Percentiles rank a stretch among this genome's conserved stretches.
Evolutionary conservation across 2,797 vertebrate genomes (phyloP).

Genomic region (Cetoscarus ocellatus): DNA sequence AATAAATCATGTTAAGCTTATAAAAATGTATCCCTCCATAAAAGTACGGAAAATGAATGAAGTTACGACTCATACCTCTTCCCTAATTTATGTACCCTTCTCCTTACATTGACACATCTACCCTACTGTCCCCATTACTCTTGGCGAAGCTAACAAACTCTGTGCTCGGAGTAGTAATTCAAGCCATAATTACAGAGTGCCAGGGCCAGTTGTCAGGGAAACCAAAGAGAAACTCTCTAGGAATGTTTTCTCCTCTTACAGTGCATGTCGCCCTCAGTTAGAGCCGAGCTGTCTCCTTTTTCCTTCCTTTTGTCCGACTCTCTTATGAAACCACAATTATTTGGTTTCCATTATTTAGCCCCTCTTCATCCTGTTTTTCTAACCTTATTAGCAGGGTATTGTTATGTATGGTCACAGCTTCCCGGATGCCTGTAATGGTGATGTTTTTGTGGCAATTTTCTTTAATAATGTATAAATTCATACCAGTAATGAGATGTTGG

Average conservation of each 20-base stretch:
- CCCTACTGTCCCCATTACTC: slow-evolving; percentile 45
- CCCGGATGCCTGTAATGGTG: too few relatives aligned
- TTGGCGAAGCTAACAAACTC: slow-evolving; percentile 59
- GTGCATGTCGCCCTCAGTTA: slow-evolving; percentile 46
- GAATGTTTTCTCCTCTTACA: slow-evolving; percentile 73
- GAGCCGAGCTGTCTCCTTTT: slow-evolving; percentile 28
- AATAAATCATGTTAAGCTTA: background rate
- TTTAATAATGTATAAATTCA: too few relatives aligned
- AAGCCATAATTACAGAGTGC: slow-evolving; percentile 79
- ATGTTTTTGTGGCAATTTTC: too few relatives aligned
- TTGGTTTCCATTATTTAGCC: slow-evolving; percentile 17
- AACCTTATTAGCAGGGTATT: background rate
- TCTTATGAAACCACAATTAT: slow-evolving; percentile 19
- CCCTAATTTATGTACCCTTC: slow-evolving; percentile 1
- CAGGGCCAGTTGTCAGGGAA: slow-evolving; percentile 80
- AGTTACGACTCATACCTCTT: background rate
- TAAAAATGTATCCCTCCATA: background rate
- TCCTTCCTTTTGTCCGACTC: slow-evolving; percentile 33
- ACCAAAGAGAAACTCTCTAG: slow-evolving; percentile 81
- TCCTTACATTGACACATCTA: slow-evolving; percentile 29
- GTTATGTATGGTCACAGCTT: too few relatives aligned
- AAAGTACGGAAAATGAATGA: background rate
- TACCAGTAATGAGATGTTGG: too few relatives aligned
- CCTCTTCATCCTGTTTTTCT: background rate
- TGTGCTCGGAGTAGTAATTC: slow-evolving; percentile 74